These are phyloP conservation scores for Siderastrea radians DNA, from an alignment of 92 coral and sea anemone species.

Conservation along the genomic window DNA sequence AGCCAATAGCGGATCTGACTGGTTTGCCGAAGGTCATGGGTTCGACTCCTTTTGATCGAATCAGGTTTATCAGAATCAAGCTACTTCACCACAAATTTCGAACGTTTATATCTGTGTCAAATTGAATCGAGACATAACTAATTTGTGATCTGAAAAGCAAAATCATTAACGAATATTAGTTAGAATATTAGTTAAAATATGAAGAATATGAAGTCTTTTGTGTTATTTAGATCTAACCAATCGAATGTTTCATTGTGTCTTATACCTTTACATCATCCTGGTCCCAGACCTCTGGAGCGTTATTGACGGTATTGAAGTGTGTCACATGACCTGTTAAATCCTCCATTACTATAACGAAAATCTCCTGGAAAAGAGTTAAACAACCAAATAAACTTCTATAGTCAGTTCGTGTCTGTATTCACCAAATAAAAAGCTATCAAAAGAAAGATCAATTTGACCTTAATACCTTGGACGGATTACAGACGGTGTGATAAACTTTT, in stretches of 20 bases:
- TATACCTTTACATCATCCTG: constrained; percentile 53
- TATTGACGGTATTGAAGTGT: constrained; percentile 52
- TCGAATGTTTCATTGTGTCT: neutral
- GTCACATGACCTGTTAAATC: constrained; percentile 59
- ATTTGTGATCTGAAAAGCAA: no score
- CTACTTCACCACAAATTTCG: no score
- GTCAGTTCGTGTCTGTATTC: neutral
- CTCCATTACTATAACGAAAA: constrained; percentile 71
- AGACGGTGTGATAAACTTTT: constrained; percentile 44
- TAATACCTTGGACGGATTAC: constrained; percentile 52
- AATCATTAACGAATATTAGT: no score
- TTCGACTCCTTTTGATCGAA: no score
- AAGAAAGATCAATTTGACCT: neutral
- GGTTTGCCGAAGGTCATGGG: no score
- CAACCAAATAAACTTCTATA: neutral
- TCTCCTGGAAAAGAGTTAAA: constrained; percentile 28
- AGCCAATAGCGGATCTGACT: no score
- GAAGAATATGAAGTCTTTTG: no score
- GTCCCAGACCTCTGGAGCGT: constrained; percentile 60
- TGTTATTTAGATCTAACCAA: neutral
- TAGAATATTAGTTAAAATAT: no score
- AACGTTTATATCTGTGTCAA: no score
- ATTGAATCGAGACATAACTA: no score
- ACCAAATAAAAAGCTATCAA: neutral
- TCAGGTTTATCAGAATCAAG: no score